phyloP scores from a whole-genome alignment of 2,888 invertebrate genomes.

The Drosophila niveifrons region DNA sequence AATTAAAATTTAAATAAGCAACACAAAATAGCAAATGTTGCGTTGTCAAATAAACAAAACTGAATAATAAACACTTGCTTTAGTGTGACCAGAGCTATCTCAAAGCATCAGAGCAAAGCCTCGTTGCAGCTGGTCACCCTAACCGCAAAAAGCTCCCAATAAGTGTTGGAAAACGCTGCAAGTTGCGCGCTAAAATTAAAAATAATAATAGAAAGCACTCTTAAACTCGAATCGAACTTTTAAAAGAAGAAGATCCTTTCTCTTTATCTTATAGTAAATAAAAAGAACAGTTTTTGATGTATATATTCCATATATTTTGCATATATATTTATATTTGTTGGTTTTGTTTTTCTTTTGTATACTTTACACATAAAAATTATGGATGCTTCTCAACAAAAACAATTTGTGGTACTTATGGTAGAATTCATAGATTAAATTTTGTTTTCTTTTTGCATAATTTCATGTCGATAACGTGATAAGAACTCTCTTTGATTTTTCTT shows the following conservation, averaged over 20 bases:
- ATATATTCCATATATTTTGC: conserved; percentile 76
- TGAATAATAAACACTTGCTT: conserved; percentile 11
- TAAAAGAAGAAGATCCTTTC: neutral
- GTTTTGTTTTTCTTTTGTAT: conserved; percentile 50
- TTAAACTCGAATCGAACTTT: too few relatives aligned
- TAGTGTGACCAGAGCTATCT: conserved; percentile 24
- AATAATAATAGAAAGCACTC: too few relatives aligned
- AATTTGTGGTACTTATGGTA: conserved; percentile 69
- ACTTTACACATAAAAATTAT: conserved; percentile 77
- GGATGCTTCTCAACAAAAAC: conserved; percentile 74
- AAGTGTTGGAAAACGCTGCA: conserved; percentile 24
- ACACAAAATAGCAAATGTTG: neutral
- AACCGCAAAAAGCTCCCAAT: neutral
- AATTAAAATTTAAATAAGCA: neutral
- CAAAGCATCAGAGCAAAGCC: conserved; percentile 17
- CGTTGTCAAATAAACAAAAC: conserved; percentile 11
- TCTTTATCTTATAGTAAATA: neutral
- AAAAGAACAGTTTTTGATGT: conserved; percentile 37
- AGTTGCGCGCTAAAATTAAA: conserved; percentile 31
- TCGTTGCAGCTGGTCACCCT: conserved; percentile 34
- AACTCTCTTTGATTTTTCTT: conserved; percentile 50
- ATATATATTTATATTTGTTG: conserved; percentile 69
- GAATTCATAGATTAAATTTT: conserved; percentile 57
- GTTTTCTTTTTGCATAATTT: conserved; percentile 42
- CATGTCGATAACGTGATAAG: conserved; percentile 53